Conservation (phyloP, 1,140 invertebrate species). For the Nephotettix cincticeps region DNA sequence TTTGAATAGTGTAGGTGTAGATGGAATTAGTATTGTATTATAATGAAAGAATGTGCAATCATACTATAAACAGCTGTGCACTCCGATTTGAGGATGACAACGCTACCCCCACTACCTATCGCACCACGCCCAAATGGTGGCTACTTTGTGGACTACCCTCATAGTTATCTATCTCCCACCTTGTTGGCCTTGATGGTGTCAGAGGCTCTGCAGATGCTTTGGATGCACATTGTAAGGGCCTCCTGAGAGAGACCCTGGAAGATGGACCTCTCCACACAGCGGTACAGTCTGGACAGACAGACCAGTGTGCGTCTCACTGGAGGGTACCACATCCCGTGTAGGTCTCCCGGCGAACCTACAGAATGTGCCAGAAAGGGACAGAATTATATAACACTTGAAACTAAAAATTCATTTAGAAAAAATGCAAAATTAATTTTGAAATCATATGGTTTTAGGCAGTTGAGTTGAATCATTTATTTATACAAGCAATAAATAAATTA, state of each 20-base stretch:
- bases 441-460: too few species aligned
- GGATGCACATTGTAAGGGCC: conserved; percentile 86
- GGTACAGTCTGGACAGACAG: conserved; percentile 91
- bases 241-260: conserved; percentile 97
- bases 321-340: conserved; percentile 99
- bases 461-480: too few species aligned
- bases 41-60: too few species aligned
- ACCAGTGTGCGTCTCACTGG: conserved; percentile 92
- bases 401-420: background rate
- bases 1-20: too few species aligned
- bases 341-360: conserved; percentile 83
- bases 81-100: too few species aligned
- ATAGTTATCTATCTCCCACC: conserved; percentile 47
- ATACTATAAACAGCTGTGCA: too few species aligned
- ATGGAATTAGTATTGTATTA: too few species aligned
- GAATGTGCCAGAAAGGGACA: background rate
- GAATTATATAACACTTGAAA: background rate
- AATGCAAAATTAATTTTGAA: background rate
- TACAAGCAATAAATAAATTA: background rate
- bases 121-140: too few species aligned
- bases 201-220: conserved; percentile 81
- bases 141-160: too few species aligned
- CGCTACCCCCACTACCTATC: too few species aligned
- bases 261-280: conserved; percentile 92
- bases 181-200: conserved; percentile 65